Base-by-base conservation (phyloP, 2,113 vertebrate species). In the Carassius gibelio region DNA sequence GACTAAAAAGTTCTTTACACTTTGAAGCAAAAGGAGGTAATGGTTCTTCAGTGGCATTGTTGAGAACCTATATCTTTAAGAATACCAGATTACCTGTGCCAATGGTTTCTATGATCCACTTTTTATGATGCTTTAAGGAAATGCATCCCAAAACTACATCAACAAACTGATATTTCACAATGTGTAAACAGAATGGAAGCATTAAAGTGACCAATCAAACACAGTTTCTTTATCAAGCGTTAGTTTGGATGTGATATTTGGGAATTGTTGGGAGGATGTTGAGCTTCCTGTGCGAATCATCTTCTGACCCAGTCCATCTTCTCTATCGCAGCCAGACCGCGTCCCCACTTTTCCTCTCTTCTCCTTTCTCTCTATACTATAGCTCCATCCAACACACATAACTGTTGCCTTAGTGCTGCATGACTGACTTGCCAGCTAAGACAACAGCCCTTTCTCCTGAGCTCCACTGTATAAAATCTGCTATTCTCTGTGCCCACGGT, bases 221-320 rank as follows among this genome's bases (percentile, higher is more conserved):
- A 17, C n/a, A 42, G 21, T 42, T 42, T 42, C 7, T 42, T 42
- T 0, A 42, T 42, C 38, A 76, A 26, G n/a, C 66, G 14, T 17
- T 9, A 36, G 45, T 68, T n/a, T 34, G 59, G 88, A 91, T 89
- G 90, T 90, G 91, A 83, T 90, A 91, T 91, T 91, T 90, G 89
- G 87, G 89, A 88, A 87, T 76, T 81, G 78, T 26, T 61, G 19
- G 87, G 89, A 91, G 92, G 92, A 93, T 92, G 93, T 94, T 93
- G 92, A 90, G 89, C 90, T 93, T 94, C 91, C 92, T 94, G 92
- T 92, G 90, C 86, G 88, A 52, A 45, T 14, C 84, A 89, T 91
- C 92, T 88, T 81, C 81, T 93, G 93, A 94, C 94, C 93, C 71
- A 83, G 84, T 55, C 86, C 89, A 92, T 93, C 92, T 93, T 93